A percentile compares a stretch with the other conserved stretches of the same genome.
Evolutionary conservation across 2,888 invertebrate genomes (phyloP).

Genomic region (Gastracanthus pulcherrimus): DNA sequence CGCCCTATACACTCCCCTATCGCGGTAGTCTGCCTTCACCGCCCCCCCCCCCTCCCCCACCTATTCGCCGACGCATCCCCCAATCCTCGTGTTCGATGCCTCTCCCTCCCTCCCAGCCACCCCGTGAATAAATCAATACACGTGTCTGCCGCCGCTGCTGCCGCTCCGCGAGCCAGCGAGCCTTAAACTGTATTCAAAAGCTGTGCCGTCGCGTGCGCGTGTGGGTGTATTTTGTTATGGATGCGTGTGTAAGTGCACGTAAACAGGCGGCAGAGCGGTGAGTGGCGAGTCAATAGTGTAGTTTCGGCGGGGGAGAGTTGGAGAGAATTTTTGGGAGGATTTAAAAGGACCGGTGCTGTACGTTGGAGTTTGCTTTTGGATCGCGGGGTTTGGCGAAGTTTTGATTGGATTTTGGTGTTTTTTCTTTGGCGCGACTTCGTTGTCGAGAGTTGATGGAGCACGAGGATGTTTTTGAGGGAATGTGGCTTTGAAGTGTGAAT

Average conservation of each 20-base stretch:
- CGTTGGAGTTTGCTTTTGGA: not conserved
- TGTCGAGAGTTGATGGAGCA: no score
- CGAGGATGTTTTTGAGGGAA: no score
- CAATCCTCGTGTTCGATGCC: slow-evolving; percentile 44
- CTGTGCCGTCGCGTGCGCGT: not conserved
- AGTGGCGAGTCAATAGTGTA: not conserved
- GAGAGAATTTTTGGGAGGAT: not conserved
- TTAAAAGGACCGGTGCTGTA: no score
- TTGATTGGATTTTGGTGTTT: no score
- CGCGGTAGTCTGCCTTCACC: not conserved
- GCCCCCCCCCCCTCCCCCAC: not conserved
- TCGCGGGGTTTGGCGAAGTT: no score
- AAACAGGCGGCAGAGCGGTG: not conserved
- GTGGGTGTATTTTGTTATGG: not conserved
- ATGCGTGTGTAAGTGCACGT: not conserved
- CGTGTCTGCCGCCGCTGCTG: slow-evolving; percentile 71
- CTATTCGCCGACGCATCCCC: slow-evolving; percentile 11
- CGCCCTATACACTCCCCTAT: slow-evolving; percentile 36
- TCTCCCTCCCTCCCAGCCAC: slow-evolving; percentile 31
- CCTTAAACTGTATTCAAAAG: slow-evolving; percentile 63
- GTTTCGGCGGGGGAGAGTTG: no score
- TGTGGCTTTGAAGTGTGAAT: no score
- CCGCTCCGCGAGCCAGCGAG: slow-evolving; percentile 51
- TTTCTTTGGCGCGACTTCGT: no score
- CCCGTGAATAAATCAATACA: slow-evolving; percentile 76